These are phyloP conservation scores for Prietella phreatophila DNA, from an alignment of 2,113 vertebrate genomes.

Conservation along the genomic window DNA sequence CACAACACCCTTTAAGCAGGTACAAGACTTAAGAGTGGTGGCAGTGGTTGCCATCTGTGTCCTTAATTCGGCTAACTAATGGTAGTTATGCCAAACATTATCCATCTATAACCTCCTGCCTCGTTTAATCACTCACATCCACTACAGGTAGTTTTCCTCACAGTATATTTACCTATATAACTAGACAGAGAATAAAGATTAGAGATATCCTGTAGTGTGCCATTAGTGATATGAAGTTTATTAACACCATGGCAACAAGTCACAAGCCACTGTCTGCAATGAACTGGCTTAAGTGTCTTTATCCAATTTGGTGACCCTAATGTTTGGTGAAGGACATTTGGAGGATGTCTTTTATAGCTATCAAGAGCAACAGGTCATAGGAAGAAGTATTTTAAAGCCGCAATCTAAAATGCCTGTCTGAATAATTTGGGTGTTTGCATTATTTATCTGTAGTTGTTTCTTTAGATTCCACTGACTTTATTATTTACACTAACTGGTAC, in stretches of 20 bases:
- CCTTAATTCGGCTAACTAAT: conserved; percentile 11
- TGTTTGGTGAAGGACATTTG: conserved; percentile 55
- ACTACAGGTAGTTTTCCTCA: conserved; percentile 3
- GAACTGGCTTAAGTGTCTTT: conserved; percentile 53
- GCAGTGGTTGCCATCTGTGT: conserved; percentile 3
- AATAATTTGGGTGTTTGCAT: background rate
- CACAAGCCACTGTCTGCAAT: conserved; percentile 37
- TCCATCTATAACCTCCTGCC: background rate
- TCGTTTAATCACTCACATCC: background rate
- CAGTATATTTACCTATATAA: conserved; percentile 35
- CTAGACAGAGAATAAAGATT: conserved; percentile 30
- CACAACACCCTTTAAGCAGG: conserved; percentile 32
- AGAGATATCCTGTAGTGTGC: conserved; percentile 3
- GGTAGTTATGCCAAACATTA: background rate
- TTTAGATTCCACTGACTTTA: background rate
- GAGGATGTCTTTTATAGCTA: conserved; percentile 17
- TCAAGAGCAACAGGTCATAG: conserved; percentile 8
- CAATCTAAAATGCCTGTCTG: background rate
- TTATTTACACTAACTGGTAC: background rate
- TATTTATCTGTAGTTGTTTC: background rate
- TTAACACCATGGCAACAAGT: conserved; percentile 45
- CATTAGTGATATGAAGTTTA: conserved; percentile 28
- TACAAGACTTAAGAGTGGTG: conserved; percentile 18
- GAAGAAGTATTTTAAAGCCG: background rate
- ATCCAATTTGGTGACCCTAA: conserved; percentile 66